Percentiles rank a stretch among this genome's conserved stretches.
Evolutionary conservation across 2,113 vertebrate genomes (phyloP).

Genomic region (Thomomys bottae): DNA sequence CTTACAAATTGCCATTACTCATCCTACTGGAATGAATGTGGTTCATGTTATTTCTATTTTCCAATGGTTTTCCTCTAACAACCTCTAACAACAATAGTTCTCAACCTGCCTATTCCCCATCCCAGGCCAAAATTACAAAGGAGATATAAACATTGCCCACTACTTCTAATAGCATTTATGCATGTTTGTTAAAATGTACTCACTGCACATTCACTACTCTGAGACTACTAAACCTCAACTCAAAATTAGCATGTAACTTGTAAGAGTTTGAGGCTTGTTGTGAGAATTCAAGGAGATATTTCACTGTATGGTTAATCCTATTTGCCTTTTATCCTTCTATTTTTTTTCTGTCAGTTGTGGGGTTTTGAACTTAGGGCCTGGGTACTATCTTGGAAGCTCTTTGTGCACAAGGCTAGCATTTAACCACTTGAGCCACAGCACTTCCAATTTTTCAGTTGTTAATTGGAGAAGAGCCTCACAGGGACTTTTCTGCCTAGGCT

Average conservation of each 20-base stretch:
- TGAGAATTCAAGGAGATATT: neutral
- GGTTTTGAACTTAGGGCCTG: no score
- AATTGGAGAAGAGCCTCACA: no score
- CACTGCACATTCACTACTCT: neutral
- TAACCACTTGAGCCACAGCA: no score
- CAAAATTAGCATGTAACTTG: neutral
- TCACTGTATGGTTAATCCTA: neutral
- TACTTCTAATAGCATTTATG: neutral
- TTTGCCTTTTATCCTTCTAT: neutral
- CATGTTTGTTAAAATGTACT: slow-evolving; percentile 32
- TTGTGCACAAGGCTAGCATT: no score
- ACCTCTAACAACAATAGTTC: neutral
- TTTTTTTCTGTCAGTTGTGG: no score
- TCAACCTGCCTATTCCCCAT: neutral
- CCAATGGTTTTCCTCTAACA: slow-evolving; percentile 4
- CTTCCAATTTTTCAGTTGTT: no score
- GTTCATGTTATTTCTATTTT: neutral
- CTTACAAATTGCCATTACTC: neutral
- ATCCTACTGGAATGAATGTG: neutral
- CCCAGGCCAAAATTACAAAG: neutral
- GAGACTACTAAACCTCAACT: neutral
- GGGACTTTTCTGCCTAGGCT: no score
- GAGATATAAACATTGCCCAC: neutral
- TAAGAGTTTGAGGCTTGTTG: neutral
- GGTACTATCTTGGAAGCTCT: no score